Evolutionary conservation across 2,113 vertebrate genomes (phyloP).

Genomic region (Laticauda colubrina): DNA sequence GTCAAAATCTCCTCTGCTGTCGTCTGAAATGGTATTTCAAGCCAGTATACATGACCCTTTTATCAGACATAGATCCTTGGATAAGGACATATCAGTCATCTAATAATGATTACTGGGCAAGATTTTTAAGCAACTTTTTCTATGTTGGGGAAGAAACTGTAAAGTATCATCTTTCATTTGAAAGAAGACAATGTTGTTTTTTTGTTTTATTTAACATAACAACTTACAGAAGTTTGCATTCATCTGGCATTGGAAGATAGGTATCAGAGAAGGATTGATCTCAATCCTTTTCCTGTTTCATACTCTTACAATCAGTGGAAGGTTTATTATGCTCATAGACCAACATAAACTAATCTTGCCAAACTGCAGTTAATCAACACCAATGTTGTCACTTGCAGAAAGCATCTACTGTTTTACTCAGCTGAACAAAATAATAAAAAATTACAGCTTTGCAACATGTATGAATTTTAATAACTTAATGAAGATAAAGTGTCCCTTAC

Average conservation of each 20-base stretch:
- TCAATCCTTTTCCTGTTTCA: not conserved
- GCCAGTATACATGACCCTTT: slow-evolving; percentile 8
- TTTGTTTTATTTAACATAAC: not conserved
- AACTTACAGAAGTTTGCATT: not conserved
- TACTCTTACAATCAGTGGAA: not conserved
- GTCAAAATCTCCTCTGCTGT: slow-evolving; percentile 5
- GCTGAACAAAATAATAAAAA: slow-evolving; percentile 5
- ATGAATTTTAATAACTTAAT: not conserved
- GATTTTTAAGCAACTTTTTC: not conserved
- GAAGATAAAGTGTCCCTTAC: not conserved
- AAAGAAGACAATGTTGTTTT: not conserved
- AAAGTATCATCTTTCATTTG: not conserved
- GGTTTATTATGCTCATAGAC: not conserved
- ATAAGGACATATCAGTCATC: not conserved
- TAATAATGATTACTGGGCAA: not conserved
- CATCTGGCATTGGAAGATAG: not conserved
- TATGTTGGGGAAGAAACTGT: not conserved
- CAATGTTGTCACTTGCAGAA: not conserved
- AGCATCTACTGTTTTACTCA: not conserved
- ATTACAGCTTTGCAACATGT: not conserved
- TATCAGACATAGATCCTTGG: not conserved
- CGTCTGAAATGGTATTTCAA: slow-evolving; percentile 25
- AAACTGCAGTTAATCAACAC: not conserved
- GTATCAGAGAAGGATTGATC: not conserved
- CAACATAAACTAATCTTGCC: not conserved